phyloP scores from a whole-genome alignment of 2,113 vertebrate species.

The Zingel zingel region DNA sequence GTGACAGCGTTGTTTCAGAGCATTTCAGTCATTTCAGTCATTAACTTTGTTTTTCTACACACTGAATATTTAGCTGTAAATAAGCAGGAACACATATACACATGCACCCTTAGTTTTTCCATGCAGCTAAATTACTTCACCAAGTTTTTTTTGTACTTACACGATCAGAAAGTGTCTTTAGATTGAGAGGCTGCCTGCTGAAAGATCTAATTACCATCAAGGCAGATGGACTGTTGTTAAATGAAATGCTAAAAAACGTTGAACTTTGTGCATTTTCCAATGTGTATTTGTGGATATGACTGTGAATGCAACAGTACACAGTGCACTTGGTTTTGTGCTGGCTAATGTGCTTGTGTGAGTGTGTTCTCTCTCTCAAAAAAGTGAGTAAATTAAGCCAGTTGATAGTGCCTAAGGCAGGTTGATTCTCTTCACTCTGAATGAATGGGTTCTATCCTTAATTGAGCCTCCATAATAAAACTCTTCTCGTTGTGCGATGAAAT shows the following conservation, averaged over 20 bases:
- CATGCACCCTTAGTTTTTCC: background rate
- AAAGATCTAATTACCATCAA: slow-evolving; percentile 53
- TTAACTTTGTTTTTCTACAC: slow-evolving; percentile 12
- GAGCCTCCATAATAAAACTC: slow-evolving; percentile 64
- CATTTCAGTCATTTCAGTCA: slow-evolving; percentile 9
- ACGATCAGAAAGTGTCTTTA: background rate
- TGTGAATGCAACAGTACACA: slow-evolving; percentile 1
- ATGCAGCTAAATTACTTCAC: slow-evolving; percentile 13
- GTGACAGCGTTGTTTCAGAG: slow-evolving; percentile 53
- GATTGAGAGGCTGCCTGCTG: slow-evolving; percentile 42
- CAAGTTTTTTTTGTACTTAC: background rate
- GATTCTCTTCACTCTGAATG: slow-evolving; percentile 57
- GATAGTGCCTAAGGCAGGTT: slow-evolving; percentile 56
- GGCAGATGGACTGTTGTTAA: slow-evolving; percentile 36
- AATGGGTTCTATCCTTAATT: slow-evolving; percentile 64
- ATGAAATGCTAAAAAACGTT: slow-evolving; percentile 29
- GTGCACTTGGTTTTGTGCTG: slow-evolving; percentile 20
- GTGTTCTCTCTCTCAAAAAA: slow-evolving; percentile 37
- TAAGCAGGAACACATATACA: background rate
- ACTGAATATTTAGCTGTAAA: slow-evolving; percentile 4
- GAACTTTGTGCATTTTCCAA: background rate
- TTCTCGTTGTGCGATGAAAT: slow-evolving; percentile 34
- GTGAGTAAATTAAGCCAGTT: slow-evolving; percentile 52
- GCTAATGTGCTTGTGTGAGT: slow-evolving; percentile 8
- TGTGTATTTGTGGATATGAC: background rate